These are phyloP conservation scores for Conistra vaccinii DNA, from an alignment of 2,888 invertebrate genomes.

Conservation along the genomic window DNA sequence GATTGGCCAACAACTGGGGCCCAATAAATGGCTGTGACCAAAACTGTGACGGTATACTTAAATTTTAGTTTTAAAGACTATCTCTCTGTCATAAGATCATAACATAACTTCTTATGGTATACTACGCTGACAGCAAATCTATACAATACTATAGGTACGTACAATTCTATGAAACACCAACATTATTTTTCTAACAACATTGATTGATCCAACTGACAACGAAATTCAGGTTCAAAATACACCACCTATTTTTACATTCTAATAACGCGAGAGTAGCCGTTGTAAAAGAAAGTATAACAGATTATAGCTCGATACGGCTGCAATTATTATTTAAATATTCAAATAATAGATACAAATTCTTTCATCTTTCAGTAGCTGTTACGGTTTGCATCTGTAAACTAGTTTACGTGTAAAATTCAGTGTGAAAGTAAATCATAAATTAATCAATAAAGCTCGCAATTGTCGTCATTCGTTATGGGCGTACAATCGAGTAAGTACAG, in stretches of 20 bases:
- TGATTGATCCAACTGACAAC: not conserved
- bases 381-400: not conserved
- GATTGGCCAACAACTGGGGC: not conserved
- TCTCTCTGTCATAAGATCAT: too few relatives aligned
- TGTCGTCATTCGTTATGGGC: slow-evolving; percentile 45
- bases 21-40: not conserved
- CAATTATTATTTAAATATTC: slow-evolving; percentile 27
- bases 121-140: not conserved
- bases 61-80: too few relatives aligned
- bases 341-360: not conserved
- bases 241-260: not conserved
- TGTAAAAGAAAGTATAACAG: slow-evolving; percentile 32
- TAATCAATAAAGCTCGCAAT: slow-evolving; percentile 50
- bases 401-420: slow-evolving; percentile 38
- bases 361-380: slow-evolving; percentile 5
- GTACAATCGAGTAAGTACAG: slow-evolving; percentile 16
- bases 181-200: not conserved
- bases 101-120: not conserved
- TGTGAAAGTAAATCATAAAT: slow-evolving; percentile 61
- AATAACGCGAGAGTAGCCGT: not conserved
- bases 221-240: not conserved
- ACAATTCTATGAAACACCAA: not conserved
- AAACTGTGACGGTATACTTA: too few relatives aligned
- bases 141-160: too few relatives aligned
- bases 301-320: slow-evolving; percentile 4